Conservation (phyloP, 1,140 invertebrate genomes). For the Brachionus calyciflorus region DNA sequence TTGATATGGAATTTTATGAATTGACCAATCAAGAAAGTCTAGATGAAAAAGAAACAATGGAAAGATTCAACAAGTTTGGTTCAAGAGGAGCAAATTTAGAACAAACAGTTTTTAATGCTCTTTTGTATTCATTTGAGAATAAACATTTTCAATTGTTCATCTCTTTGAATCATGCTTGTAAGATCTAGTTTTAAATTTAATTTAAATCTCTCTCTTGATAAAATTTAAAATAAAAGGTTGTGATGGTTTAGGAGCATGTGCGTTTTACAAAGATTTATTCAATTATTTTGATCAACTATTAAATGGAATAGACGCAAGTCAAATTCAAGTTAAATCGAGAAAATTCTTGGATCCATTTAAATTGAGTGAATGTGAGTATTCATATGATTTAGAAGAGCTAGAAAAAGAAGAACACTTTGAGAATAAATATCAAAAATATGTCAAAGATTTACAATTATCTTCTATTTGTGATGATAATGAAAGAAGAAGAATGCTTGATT, state of each 20-base stretch:
- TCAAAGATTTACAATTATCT: background rate
- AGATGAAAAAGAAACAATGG: background rate
- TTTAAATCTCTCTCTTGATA: background rate
- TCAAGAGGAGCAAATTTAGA: background rate
- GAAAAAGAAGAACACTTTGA: background rate
- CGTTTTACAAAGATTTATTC: slow-evolving; percentile 12
- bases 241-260: slow-evolving; percentile 4
- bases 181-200: background rate
- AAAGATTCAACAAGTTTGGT: slow-evolving; percentile 8
- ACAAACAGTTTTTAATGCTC: background rate
- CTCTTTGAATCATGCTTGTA: slow-evolving; percentile 12
- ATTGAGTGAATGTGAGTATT: background rate
- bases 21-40: background rate
- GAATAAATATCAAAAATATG: background rate
- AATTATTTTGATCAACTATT: background rate
- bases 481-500: background rate
- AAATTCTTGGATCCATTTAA: background rate
- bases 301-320: background rate
- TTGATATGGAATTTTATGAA: background rate
- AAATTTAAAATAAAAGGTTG: background rate
- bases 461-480: too few species aligned
- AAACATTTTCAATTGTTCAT: slow-evolving; percentile 16
- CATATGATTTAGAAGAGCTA: background rate
- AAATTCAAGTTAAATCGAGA: background rate
- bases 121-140: background rate